Evolutionary conservation across 2,797 vertebrate genomes (phyloP).

Genomic region (Lemur catta): DNA sequence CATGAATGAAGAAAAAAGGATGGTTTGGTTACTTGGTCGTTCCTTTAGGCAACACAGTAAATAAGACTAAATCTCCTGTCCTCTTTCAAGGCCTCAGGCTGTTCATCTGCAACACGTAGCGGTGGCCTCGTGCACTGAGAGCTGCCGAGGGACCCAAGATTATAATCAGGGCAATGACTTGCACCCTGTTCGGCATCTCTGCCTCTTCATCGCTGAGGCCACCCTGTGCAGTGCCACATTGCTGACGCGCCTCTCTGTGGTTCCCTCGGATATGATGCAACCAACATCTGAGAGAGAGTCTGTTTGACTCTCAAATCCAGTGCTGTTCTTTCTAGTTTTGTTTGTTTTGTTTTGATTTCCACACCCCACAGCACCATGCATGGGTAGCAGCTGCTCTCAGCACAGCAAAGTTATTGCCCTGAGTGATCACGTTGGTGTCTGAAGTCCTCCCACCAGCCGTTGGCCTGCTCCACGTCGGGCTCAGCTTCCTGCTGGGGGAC

Average conservation of each 20-base stretch:
- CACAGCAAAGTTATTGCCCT: neutral
- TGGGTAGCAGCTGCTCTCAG: too few relatives aligned
- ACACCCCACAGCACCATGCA: neutral
- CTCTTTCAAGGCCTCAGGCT: neutral
- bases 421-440: neutral
- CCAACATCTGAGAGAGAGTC: too few relatives aligned
- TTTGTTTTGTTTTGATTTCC: neutral
- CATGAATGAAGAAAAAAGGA: neutral
- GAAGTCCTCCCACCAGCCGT: neutral
- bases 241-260: neutral
- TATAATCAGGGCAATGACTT: fast-evolving
- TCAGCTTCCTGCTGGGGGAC: neutral
- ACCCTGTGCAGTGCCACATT: fast-evolving
- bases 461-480: neutral
- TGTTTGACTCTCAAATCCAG: neutral
- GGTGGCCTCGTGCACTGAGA: neutral
- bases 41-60: neutral
- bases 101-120: neutral
- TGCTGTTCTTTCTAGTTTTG: neutral
- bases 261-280: neutral
- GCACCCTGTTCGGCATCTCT: neutral
- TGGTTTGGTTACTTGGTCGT: neutral
- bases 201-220: neutral
- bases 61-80: neutral
- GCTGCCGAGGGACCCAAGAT: neutral